Evolutionary conservation across 2,888 invertebrate species (phyloP), one percentile per base, ranked within the genome.

Genomic region (Muschampia plurimacula): DNA sequence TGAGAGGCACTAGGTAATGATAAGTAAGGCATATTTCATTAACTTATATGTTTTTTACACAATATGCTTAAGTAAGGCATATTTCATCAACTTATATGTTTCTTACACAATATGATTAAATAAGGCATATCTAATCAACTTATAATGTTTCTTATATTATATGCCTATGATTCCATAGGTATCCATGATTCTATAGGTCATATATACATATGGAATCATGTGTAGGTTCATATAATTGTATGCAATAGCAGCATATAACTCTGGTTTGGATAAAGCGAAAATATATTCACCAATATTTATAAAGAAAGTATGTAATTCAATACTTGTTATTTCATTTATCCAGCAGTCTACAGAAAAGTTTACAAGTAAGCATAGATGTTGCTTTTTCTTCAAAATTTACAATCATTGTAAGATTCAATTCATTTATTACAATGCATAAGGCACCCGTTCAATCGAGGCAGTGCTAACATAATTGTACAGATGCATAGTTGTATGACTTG

Each of bases 381-480:
- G 15, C 22, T 9, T 13, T 55, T 0, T 8, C 22, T 22, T 55
- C 22, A 55, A 22, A 15, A 2, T 22, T 55, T 52, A 2, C 52
- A 52, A 32, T 55, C 52, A 32, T 32, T 12, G 36, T 36, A 44
- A 32, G 10, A 55, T 69, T 28, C 15, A 60, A 8, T 36, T 62
- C 13, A 9, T 15, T 39, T 64, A 64, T 64, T 64, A 64, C 69
- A 69, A 57, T 69, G 62, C 69, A 32, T 69, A 69, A 69, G 64
- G 69, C 69, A 69, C 64, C 69, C 7, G 44, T 64, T 69, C 44
- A 44, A 69, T 44, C 59, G 62, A 55, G 67, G 63, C 67, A 60
- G 49, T 41, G 66, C 69, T 44, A 46, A 63, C 46, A 64, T 36
- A n/a, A 39, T 15, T 4, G 7, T 13, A 13, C 46, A 59, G 44